Base-by-base conservation (phyloP, 2,113 vertebrate species). In the Marmota monax region DNA sequence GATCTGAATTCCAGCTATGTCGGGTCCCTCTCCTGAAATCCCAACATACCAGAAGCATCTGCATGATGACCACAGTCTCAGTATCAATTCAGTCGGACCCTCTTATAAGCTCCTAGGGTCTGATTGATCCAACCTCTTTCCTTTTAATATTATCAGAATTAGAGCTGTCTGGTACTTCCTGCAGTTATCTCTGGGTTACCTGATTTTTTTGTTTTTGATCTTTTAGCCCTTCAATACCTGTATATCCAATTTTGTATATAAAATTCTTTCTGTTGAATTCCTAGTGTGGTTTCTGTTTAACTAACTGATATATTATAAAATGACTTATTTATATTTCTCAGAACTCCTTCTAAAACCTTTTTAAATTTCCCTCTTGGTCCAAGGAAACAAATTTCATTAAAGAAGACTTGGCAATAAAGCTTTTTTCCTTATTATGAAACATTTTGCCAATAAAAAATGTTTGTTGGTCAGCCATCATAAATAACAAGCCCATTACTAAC, bases 341-440 rank as follows among this genome's bases (percentile, higher is more conserved):
- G 20, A 86, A 87, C 34, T 4, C 4, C 13, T 32, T 74, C 63
- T 90, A 56, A 91, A 80, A n/a, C 25, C 79, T 84, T 79, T 88
- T 63, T 76, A 5, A 93, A 32, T 39, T 32, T 88, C 2, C 14
- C 22, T 88, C 80, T 51, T 84, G 37, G 39, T 48, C 9, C 16
- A 83, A n/a, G 27, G 32, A 88, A 95, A 96, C 29, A 17, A 51
- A 79, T 69, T 95, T 93, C 51, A 5, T 76, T 86, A 84, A 34
- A 76, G 77, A 70, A 14, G 7, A 94, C 2, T 79, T 39, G 65
- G n/a, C 18, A 53, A 82, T 74, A 72, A 91, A 93, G 8, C 63
- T 89, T 94, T 61, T 27, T 69, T 84, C 12, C 5, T 94, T 73
- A 48, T 92, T 95, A 88, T 84, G 48, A 95, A 95, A 88, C 69